These are phyloP conservation scores for Meiosimyza platycephala DNA, from an alignment of 2,888 invertebrate genomes.

Conservation along the genomic window DNA sequence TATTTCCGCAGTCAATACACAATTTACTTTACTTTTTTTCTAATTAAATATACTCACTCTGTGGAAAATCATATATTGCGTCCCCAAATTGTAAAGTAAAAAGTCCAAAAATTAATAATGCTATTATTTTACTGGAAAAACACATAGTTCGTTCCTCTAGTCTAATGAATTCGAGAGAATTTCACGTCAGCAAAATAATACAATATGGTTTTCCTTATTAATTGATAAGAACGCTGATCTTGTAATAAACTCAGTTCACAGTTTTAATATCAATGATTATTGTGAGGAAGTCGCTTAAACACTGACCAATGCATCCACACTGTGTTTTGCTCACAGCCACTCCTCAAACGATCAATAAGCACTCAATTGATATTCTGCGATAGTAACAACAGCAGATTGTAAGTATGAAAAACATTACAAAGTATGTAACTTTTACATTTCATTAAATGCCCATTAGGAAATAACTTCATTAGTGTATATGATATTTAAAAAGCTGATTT, in stretches of 20 bases:
- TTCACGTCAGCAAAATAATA: background rate
- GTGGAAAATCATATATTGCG: slow-evolving; percentile 24
- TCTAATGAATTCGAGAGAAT: too few relatives aligned
- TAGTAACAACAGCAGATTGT: background rate
- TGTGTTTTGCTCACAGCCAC: background rate
- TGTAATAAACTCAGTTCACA: slow-evolving; percentile 2
- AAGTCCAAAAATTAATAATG: background rate
- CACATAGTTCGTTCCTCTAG: background rate
- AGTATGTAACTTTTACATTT: too few relatives aligned
- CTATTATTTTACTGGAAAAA: background rate
- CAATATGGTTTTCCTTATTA: background rate
- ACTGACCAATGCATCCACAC: slow-evolving; percentile 21
- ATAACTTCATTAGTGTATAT: background rate
- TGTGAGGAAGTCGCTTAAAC: slow-evolving; percentile 4
- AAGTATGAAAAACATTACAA: background rate
- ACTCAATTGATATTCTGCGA: slow-evolving; percentile 9
- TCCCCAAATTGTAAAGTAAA: slow-evolving; percentile 1
- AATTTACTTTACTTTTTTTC: background rate
- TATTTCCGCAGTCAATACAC: background rate
- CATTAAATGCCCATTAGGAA: too few relatives aligned
- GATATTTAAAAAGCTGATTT: background rate
- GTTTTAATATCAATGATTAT: background rate
- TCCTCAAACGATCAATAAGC: slow-evolving; percentile 1
- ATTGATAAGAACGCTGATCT: slow-evolving; percentile 9
- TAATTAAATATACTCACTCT: slow-evolving; percentile 15